Percentiles rank a stretch among this genome's conserved stretches.
These are phyloP conservation scores for Neria commutata DNA, from an alignment of 2,888 invertebrate genomes.

Conservation along the genomic window DNA sequence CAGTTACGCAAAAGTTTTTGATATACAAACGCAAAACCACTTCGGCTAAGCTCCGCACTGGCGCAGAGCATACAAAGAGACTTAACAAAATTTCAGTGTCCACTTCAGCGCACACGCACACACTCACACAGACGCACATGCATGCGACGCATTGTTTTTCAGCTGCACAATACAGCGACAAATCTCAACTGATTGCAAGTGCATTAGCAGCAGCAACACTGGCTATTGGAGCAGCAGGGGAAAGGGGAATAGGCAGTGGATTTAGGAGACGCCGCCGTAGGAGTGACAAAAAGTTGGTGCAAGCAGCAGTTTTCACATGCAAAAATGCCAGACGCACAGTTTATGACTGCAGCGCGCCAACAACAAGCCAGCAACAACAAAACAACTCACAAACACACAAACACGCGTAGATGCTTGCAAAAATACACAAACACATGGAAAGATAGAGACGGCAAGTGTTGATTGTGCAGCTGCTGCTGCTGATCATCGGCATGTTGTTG, in stretches of 20 bases:
- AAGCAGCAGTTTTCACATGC: too few relatives aligned
- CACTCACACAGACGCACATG: slow-evolving; percentile 8
- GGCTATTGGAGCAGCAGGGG: too few relatives aligned
- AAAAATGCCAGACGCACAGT: background rate
- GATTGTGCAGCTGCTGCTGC: background rate
- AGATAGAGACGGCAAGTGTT: background rate
- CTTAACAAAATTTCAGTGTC: slow-evolving; percentile 9
- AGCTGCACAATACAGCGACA: background rate
- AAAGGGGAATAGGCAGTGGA: too few relatives aligned
- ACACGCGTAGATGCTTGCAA: slow-evolving; percentile 1
- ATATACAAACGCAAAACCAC: slow-evolving; percentile 1
- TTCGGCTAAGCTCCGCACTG: background rate
- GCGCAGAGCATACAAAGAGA: slow-evolving; percentile 13
- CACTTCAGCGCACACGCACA: slow-evolving; percentile 1
- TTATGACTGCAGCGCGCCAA: too few relatives aligned
- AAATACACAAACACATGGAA: background rate
- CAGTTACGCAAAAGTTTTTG: background rate
- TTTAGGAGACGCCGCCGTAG: too few relatives aligned
- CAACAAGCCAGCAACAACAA: too few relatives aligned
- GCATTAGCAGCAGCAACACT: background rate
- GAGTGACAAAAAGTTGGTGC: too few relatives aligned
- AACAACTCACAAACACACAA: too few relatives aligned
- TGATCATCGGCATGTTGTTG: background rate
- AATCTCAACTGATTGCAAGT: background rate
- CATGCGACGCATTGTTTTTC: background rate